Percentiles rank a stretch among this genome's conserved stretches.
Conservation (phyloP, 1,140 invertebrate species). For the Conus ventricosus region DNA sequence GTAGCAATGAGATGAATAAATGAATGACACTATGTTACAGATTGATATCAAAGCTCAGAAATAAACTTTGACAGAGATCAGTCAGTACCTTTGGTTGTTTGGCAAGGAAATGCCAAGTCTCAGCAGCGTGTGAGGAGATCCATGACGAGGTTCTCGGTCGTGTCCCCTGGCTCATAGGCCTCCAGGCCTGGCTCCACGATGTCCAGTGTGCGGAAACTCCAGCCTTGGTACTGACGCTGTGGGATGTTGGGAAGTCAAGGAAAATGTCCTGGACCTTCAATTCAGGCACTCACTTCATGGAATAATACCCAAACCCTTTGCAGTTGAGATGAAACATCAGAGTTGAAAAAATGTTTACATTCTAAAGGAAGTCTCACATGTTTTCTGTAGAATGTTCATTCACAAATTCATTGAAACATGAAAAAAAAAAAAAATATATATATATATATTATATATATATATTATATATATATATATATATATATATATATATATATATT, state of each 20-base stretch:
- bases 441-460: no score
- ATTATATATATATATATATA: no score
- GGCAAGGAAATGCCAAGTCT: constrained; percentile 64
- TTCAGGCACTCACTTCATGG: not conserved
- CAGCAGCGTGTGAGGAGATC: constrained; percentile 64
- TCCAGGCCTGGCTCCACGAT: constrained; percentile 68
- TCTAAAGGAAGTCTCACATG: no score
- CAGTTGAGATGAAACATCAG: no score
- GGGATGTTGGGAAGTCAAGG: constrained; percentile 18
- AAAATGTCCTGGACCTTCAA: not conserved
- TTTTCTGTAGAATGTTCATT: no score
- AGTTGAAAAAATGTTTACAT: no score
- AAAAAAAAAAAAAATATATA: no score
- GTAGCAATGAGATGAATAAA: no score
- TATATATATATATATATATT: no score
- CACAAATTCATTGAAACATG: no score
- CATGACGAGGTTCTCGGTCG: constrained; percentile 62
- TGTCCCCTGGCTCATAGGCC: constrained; percentile 61
- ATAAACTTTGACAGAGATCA: not conserved
- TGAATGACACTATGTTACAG: not conserved
- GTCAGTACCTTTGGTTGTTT: constrained; percentile 68
- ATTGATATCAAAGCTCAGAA: not conserved
- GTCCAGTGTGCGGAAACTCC: constrained; percentile 64
- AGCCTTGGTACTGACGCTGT: constrained; percentile 54
- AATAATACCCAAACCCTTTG: no score